A percentile compares a stretch with the other conserved stretches of the same genome.
Conservation (phyloP, 2,888 invertebrate genomes). For the Cephus rjabovi region DNA sequence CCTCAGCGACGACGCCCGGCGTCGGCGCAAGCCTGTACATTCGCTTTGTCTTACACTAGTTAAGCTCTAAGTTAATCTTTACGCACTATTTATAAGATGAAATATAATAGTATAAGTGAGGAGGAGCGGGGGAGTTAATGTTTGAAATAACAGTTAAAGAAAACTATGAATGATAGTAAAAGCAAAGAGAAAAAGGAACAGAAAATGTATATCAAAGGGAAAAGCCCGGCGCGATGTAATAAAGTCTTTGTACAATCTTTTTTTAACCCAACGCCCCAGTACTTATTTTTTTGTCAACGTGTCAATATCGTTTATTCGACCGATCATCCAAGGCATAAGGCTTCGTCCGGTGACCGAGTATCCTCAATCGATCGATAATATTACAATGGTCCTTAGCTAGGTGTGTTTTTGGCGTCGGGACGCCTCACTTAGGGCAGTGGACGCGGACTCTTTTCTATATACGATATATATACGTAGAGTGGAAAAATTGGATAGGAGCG, state of each 20-base stretch:
- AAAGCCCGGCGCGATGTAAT: slow-evolving; percentile 33
- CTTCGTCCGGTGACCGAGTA: slow-evolving; percentile 23
- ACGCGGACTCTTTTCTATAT: no score
- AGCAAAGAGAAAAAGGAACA: slow-evolving; percentile 10
- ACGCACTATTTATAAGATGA: slow-evolving; percentile 30
- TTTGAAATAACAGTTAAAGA: no score
- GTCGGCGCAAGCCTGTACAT: slow-evolving; percentile 38
- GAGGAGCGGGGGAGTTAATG: no score
- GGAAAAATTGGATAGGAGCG: no score
- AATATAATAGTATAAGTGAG: background rate
- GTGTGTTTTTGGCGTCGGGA: background rate
- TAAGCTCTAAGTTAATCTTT: slow-evolving; percentile 24
- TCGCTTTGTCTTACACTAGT: slow-evolving; percentile 31
- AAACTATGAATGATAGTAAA: background rate
- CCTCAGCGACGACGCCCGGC: no score
- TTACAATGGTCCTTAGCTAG: slow-evolving; percentile 10
- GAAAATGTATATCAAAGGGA: no score
- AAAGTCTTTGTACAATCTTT: slow-evolving; percentile 52
- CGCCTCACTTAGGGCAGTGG: no score
- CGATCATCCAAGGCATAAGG: slow-evolving; percentile 17
- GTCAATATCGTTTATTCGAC: slow-evolving; percentile 50
- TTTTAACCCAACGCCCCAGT: slow-evolving; percentile 26
- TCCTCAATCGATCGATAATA: slow-evolving; percentile 25
- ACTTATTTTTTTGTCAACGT: slow-evolving; percentile 38
- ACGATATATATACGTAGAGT: no score